Conservation (phyloP, 92 coral and sea anemone species). For the Metridium senile region DNA sequence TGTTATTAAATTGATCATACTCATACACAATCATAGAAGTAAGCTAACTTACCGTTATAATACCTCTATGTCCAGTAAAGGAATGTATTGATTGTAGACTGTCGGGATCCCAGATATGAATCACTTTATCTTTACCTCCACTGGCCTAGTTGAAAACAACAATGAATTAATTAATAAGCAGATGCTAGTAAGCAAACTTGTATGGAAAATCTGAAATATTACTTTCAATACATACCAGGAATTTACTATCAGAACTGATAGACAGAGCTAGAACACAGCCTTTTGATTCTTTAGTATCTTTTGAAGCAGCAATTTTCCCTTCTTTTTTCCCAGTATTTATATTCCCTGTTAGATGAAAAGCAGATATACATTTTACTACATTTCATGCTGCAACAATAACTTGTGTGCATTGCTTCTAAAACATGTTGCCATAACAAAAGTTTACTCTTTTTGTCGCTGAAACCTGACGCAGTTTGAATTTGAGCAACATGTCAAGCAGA, state of each 20-base stretch:
- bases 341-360: slow-evolving; percentile 85
- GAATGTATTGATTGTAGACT: slow-evolving; percentile 76
- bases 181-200: too few relatives aligned
- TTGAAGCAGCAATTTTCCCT: slow-evolving; percentile 70
- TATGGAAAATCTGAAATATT: not conserved
- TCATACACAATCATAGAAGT: not conserved
- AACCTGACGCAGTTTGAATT: too few relatives aligned
- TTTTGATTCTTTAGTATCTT: slow-evolving; percentile 75
- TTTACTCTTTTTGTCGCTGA: too few relatives aligned
- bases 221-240: slow-evolving; percentile 63
- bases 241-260: slow-evolving; percentile 81
- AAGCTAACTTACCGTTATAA: slow-evolving; percentile 92
- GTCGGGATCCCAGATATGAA: slow-evolving; percentile 87
- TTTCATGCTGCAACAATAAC: too few relatives aligned
- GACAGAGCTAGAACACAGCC: slow-evolving; percentile 82
- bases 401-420: too few relatives aligned
- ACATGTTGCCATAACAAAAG: too few relatives aligned
- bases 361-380: too few relatives aligned
- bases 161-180: not conserved
- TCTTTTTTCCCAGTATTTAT: slow-evolving; percentile 65
- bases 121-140: slow-evolving; percentile 87
- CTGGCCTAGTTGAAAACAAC: slow-evolving; percentile 62
- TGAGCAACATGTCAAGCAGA: too few relatives aligned
- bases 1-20: not conserved
- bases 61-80: slow-evolving; percentile 90